Percentiles rank a stretch among this genome's conserved stretches.
Evolutionary conservation across 92 coral and sea anemone genomes (phyloP).

Genomic region (Micromussa lordhowensis): DNA sequence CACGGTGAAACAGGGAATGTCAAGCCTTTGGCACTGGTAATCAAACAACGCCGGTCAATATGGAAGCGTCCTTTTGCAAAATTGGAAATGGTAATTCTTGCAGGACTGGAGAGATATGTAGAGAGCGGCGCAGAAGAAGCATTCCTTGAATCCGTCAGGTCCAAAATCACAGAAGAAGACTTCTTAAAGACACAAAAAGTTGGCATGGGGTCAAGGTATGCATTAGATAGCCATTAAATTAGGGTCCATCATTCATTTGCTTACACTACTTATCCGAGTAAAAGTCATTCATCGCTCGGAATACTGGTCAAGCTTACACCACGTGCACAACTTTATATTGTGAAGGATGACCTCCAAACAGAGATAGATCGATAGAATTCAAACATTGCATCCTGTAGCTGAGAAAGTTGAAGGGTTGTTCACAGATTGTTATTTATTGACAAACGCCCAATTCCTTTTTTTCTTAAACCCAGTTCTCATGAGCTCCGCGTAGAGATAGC

Average conservation of each 20-base stretch:
- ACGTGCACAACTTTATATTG: no score
- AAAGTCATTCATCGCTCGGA: background rate
- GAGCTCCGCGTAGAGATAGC: background rate
- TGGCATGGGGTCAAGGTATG: background rate
- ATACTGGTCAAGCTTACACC: no score
- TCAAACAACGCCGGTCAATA: background rate
- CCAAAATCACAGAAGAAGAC: background rate
- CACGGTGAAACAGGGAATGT: background rate
- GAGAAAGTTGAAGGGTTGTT: background rate
- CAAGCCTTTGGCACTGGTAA: background rate
- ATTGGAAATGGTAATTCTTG: background rate
- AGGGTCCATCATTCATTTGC: no score
- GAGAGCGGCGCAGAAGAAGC: background rate
- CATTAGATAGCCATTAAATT: no score
- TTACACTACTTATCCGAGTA: background rate
- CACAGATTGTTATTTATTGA: background rate
- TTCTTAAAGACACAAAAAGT: background rate
- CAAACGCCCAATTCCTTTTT: background rate
- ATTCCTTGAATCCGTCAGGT: background rate
- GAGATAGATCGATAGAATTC: background rate
- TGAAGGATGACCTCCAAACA: no score
- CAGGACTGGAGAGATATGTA: slow-evolving; percentile 2
- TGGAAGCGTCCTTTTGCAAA: slow-evolving; percentile 1
- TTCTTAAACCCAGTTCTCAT: background rate
- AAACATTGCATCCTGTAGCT: background rate